phyloP scores from a whole-genome alignment of 2,888 invertebrate genomes.

The Pyrocoelia pectoralis region DNA sequence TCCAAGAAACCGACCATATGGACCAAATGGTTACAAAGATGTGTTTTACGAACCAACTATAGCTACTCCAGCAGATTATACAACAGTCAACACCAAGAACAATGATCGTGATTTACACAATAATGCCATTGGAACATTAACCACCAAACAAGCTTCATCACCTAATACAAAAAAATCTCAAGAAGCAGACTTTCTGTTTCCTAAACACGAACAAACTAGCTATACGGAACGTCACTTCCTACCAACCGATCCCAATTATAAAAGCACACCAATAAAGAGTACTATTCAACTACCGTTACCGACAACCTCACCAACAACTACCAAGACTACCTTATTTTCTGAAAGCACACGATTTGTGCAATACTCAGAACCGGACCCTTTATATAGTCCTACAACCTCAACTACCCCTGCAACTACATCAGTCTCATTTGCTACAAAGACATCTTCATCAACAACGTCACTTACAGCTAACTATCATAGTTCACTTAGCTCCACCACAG shows the following conservation, averaged over 20 bases:
- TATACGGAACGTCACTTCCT: conserved; percentile 46
- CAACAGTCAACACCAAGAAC: not conserved
- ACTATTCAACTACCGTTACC: conserved; percentile 30
- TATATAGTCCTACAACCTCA: conserved; percentile 49
- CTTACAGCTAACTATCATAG: not conserved
- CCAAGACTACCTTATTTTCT: conserved; percentile 52
- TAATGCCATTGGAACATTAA: conserved; percentile 40
- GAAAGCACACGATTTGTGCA: conserved; percentile 42
- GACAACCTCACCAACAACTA: conserved; percentile 43
- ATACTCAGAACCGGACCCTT: conserved; percentile 63
- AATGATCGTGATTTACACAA: conserved; percentile 12
- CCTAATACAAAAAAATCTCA: not conserved
- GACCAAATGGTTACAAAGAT: conserved; percentile 48
- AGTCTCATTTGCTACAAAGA: not conserved
- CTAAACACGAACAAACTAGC: conserved; percentile 54
- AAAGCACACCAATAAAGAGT: conserved; percentile 39
- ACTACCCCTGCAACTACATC: conserved; percentile 20
- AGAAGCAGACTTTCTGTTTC: conserved; percentile 3
- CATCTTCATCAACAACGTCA: not conserved
- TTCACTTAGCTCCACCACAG: not conserved
- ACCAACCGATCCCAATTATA: conserved; percentile 20
- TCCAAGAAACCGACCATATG: conserved; percentile 10
- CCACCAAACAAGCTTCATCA: conserved; percentile 43
- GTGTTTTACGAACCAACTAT: conserved; percentile 57
- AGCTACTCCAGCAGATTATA: not conserved